phyloP scores from a whole-genome alignment of 2,113 vertebrate genomes.

The Callionymus lyra region DNA sequence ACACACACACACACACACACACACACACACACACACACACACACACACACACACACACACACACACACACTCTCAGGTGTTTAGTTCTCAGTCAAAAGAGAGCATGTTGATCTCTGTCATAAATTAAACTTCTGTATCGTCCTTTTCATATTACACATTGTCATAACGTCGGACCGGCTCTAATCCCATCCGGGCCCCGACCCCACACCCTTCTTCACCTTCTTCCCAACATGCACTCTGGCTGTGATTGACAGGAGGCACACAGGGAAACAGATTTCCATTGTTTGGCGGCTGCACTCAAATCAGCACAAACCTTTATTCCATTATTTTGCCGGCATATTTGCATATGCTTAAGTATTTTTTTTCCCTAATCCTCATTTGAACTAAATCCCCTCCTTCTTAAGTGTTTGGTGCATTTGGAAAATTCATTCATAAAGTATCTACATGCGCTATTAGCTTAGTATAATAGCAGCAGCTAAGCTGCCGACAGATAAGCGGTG shows the following conservation, averaged over 20 bases:
- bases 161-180: slow-evolving; percentile 71
- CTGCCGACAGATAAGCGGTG: slow-evolving; percentile 77
- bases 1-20: too few species aligned
- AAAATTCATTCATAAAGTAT: slow-evolving; percentile 93
- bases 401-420: slow-evolving; percentile 85
- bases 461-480: slow-evolving; percentile 86
- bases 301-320: slow-evolving; percentile 80
- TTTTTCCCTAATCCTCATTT: slow-evolving; percentile 34
- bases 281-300: slow-evolving; percentile 76
- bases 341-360: slow-evolving; percentile 97
- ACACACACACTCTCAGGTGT: slow-evolving; percentile 34
- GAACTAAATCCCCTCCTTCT: slow-evolving; percentile 57
- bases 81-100: slow-evolving; percentile 51
- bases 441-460: slow-evolving; percentile 91
- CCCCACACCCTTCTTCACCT: not conserved
- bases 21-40: slow-evolving; percentile 9
- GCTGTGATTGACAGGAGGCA: slow-evolving; percentile 73
- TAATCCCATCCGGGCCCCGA: slow-evolving; percentile 33
- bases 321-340: slow-evolving; percentile 72
- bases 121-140: slow-evolving; percentile 72
- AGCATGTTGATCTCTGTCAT: slow-evolving; percentile 70
- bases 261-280: slow-evolving; percentile 64
- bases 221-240: slow-evolving; percentile 13
- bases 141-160: slow-evolving; percentile 76
- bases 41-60: slow-evolving; percentile 13